Evolutionary conservation across 23 tunicate genomes (phyloP).

Genomic region (Ciona savignyi): DNA sequence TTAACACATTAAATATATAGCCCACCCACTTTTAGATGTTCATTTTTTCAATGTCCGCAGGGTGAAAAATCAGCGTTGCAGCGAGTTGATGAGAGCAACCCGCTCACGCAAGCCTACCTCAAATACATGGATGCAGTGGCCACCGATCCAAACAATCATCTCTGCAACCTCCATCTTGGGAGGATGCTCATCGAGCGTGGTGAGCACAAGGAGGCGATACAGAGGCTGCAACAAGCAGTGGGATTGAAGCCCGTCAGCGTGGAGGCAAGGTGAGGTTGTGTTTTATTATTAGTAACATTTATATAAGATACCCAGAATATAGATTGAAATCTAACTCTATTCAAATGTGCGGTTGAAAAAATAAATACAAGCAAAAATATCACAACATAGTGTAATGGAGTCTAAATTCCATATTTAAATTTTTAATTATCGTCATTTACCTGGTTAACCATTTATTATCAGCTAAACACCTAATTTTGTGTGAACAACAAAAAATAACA

Average conservation of each 20-base stretch:
- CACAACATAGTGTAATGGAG: too few species aligned
- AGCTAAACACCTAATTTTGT: too few species aligned
- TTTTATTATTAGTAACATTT: neutral
- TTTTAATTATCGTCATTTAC: too few species aligned
- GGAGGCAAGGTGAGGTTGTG: constrained; percentile 53
- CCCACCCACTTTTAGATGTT: too few species aligned
- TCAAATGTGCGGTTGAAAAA: too few species aligned
- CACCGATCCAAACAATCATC: constrained; percentile 48
- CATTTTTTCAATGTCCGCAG: too few species aligned
- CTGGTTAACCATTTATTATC: too few species aligned
- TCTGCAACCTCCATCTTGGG: constrained; percentile 65
- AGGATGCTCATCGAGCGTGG: constrained; percentile 70
- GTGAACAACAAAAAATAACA: too few species aligned
- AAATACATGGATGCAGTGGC: constrained; percentile 82
- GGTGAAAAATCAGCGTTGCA: constrained; percentile 61
- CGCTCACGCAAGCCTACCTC: constrained; percentile 71
- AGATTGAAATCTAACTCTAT: too few species aligned
- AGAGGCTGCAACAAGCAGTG: constrained; percentile 71
- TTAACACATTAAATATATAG: too few species aligned
- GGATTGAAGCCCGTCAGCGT: constrained; percentile 68
- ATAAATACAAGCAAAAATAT: too few species aligned
- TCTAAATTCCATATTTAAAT: too few species aligned
- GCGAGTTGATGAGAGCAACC: constrained; percentile 51
- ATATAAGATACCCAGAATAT: neutral
- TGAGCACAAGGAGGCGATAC: constrained; percentile 43